Percentiles rank a stretch among this genome's conserved stretches.
phyloP scores from a whole-genome alignment of 2,797 vertebrate species.

The Leontopithecus rosalia region DNA sequence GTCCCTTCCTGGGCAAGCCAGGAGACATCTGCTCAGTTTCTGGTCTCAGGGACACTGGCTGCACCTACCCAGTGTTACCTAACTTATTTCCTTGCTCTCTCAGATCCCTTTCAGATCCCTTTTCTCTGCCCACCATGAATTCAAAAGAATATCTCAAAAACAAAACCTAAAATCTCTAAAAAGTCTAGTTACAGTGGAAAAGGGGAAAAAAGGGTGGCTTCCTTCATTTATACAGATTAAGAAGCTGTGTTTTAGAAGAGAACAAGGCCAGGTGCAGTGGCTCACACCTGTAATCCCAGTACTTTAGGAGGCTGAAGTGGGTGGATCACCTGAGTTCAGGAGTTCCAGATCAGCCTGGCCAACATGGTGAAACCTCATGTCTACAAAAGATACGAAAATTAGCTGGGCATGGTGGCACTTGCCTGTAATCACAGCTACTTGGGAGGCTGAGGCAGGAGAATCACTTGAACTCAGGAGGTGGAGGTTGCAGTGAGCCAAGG shows the following conservation, averaged over 20 bases:
- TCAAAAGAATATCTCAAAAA: neutral
- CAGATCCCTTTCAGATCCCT: neutral
- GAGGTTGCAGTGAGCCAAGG: too few relatives aligned
- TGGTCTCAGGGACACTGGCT: neutral
- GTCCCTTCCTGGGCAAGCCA: neutral
- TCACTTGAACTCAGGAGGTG: too few relatives aligned
- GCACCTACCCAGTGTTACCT: accelerated
- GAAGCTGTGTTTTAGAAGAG: neutral
- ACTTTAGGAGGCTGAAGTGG: too few relatives aligned
- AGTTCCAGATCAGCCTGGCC: too few relatives aligned
- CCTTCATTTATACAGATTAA: neutral
- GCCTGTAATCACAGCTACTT: too few relatives aligned
- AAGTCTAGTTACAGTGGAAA: neutral
- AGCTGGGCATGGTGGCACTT: too few relatives aligned
- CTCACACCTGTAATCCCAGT: too few relatives aligned
- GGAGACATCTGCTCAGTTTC: neutral
- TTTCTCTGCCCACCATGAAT: neutral
- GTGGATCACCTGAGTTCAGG: too few relatives aligned
- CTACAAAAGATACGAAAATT: too few relatives aligned
- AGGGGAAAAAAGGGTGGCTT: neutral
- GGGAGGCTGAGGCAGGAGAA: too few relatives aligned
- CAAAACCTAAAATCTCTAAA: neutral
- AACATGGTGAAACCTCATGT: too few relatives aligned
- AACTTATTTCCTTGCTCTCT: neutral
- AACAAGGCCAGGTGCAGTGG: neutral